A percentile compares a stretch with the other conserved stretches of the same genome.
These are phyloP conservation scores for Leucopsar rothschildi DNA, from an alignment of 2,113 vertebrate genomes.

Conservation along the genomic window DNA sequence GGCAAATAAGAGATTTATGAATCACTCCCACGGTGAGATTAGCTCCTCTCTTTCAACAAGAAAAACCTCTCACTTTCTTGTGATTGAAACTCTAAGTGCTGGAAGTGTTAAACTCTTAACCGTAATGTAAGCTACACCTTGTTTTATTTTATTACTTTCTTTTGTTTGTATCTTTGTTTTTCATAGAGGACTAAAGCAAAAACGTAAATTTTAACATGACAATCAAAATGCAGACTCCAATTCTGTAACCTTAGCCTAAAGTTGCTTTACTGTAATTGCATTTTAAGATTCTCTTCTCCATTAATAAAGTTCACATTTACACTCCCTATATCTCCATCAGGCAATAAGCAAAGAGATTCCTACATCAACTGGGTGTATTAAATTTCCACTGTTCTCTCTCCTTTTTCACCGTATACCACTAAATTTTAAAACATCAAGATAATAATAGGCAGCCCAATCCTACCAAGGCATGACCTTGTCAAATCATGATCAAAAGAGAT, in stretches of 20 bases:
- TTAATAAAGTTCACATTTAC: background rate
- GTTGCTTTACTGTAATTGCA: background rate
- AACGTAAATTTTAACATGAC: background rate
- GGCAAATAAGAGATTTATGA: background rate
- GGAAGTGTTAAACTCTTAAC: background rate
- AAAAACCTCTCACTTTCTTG: background rate
- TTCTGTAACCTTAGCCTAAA: background rate
- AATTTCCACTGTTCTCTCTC: background rate
- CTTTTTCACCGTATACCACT: background rate
- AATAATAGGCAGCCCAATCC: conserved; percentile 27
- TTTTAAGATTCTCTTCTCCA: background rate
- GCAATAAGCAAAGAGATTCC: background rate
- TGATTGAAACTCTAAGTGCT: background rate
- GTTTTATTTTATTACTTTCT: background rate
- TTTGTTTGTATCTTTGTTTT: background rate
- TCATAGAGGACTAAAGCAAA: background rate
- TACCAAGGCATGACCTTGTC: conserved; percentile 35
- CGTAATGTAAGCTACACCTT: background rate
- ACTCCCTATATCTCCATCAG: background rate
- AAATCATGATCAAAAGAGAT: conserved; percentile 39
- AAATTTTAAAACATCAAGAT: conserved; percentile 28
- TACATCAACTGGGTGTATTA: background rate
- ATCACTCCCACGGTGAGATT: background rate
- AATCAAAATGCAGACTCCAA: background rate
- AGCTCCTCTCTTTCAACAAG: background rate